Conservation (phyloP, 2,888 invertebrate genomes). For the Galeruca laticollis region DNA sequence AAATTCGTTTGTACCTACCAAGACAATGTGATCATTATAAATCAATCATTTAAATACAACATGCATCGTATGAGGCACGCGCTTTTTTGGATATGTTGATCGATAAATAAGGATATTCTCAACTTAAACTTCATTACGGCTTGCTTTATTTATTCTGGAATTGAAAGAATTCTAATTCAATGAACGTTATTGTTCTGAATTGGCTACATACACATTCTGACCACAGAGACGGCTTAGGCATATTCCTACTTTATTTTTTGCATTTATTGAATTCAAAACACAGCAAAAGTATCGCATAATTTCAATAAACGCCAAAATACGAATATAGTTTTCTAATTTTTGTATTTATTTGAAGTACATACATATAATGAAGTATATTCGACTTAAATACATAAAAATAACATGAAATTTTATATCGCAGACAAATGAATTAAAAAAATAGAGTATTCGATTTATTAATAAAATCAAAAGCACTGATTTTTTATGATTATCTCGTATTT, state of each 20-base stretch:
- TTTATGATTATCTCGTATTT: too few species aligned
- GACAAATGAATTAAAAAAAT: too few species aligned
- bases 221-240: background rate
- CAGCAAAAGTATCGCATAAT: too few species aligned
- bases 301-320: too few species aligned
- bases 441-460: too few species aligned
- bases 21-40: slow-evolving; percentile 9
- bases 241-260: background rate
- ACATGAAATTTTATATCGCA: too few species aligned
- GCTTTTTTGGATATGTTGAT: slow-evolving; percentile 8
- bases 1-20: slow-evolving; percentile 14
- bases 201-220: background rate
- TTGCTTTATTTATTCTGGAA: slow-evolving; percentile 19
- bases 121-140: background rate
- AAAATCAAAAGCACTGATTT: too few species aligned
- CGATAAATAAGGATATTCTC: slow-evolving; percentile 15
- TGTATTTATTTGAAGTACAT: too few species aligned
- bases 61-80: background rate
- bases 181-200: slow-evolving; percentile 20
- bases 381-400: too few species aligned
- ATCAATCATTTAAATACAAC: slow-evolving; percentile 12
- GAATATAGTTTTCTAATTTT: too few species aligned
- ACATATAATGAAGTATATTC: too few species aligned
- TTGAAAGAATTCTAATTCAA: slow-evolving; percentile 12
- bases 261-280: too few species aligned